Conservation (phyloP, 2,888 invertebrate genomes). For the Sceliomorpha sp. region DNA sequence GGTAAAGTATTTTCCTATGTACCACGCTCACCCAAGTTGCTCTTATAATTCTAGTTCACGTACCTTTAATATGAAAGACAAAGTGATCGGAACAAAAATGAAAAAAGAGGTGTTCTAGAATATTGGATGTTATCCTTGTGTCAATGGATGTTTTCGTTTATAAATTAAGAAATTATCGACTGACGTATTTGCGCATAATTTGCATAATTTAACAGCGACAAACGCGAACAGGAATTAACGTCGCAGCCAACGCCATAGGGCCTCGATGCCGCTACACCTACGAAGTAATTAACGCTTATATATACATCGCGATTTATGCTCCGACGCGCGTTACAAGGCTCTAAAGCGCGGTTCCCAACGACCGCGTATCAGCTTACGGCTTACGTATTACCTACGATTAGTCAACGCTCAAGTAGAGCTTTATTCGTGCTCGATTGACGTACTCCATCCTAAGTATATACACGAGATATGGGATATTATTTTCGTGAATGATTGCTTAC, state of each 20-base stretch:
- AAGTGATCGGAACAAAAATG: too few species aligned
- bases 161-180: conserved; percentile 46
- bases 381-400: conserved; percentile 57
- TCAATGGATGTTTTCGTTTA: conserved; percentile 15
- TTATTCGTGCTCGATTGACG: conserved; percentile 53
- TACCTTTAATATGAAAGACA: too few species aligned
- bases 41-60: too few species aligned
- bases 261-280: conserved; percentile 57
- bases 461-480: conserved; percentile 43
- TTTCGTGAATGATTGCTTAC: conserved; percentile 52
- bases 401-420: conserved; percentile 56
- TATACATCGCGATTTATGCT: conserved; percentile 66
- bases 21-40: too few species aligned
- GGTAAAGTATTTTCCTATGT: too few species aligned
- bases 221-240: conserved; percentile 50
- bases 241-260: conserved; percentile 48
- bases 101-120: background rate
- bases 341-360: conserved; percentile 63
- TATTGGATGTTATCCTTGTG: conserved; percentile 2
- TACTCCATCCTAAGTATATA: conserved; percentile 47
- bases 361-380: conserved; percentile 58
- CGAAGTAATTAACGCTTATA: conserved; percentile 68
- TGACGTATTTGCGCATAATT: conserved; percentile 41
- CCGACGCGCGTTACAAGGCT: conserved; percentile 63
- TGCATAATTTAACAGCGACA: conserved; percentile 49